Conservation (phyloP, 92 coral and sea anemone genomes). For the Parazoanthus darwini region DNA sequence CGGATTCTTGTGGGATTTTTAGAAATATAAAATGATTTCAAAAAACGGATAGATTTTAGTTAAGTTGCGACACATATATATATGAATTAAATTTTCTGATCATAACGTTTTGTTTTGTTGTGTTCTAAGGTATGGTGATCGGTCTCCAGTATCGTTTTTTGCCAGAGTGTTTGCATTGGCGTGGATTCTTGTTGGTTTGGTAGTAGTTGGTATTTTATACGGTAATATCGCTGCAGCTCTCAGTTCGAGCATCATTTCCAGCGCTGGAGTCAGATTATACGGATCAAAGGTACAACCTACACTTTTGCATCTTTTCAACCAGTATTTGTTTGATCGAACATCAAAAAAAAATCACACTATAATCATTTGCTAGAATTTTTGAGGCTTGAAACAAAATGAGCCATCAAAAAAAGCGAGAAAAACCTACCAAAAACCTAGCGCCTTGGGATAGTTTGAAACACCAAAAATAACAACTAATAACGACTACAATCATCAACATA, state of each 20-base stretch:
- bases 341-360: too few relatives aligned
- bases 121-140: conserved; percentile 3
- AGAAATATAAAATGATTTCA: too few relatives aligned
- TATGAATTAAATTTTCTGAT: neutral
- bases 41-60: too few relatives aligned
- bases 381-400: too few relatives aligned
- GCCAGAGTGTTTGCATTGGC: conserved; percentile 16
- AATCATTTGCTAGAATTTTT: too few relatives aligned
- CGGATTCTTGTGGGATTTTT: too few relatives aligned
- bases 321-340: neutral
- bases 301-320: neutral
- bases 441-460: too few relatives aligned
- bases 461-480: too few relatives aligned
- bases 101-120: neutral
- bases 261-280: neutral
- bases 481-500: too few relatives aligned
- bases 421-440: too few relatives aligned
- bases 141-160: neutral
- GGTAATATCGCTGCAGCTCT: neutral
- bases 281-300: neutral
- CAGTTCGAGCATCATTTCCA: neutral
- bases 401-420: too few relatives aligned
- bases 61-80: too few relatives aligned
- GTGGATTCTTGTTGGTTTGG: neutral
- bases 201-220: neutral